These are phyloP conservation scores for Spinus olivaceus DNA, from an alignment of 2,797 vertebrate species.

Conservation along the genomic window DNA sequence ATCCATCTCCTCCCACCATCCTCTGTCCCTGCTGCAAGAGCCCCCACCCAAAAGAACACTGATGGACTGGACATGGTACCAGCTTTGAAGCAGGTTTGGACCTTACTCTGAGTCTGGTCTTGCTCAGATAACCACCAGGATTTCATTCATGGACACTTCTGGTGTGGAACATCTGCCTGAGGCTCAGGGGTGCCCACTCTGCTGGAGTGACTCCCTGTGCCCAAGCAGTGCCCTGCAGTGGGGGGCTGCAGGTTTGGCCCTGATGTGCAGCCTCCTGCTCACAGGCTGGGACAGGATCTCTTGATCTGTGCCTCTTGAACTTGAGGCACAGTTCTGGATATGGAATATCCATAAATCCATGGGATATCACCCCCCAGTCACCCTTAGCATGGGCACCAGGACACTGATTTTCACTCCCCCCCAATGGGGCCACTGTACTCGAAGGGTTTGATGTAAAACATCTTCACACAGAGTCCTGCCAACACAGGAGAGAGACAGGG, in stretches of 20 bases:
- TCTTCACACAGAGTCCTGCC: slow-evolving; percentile 76
- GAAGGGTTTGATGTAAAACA: slow-evolving; percentile 74
- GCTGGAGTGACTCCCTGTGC: too few species aligned
- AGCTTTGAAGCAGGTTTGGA: neutral
- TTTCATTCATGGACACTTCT: neutral
- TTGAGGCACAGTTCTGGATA: slow-evolving; percentile 76
- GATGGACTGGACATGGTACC: fast-evolving
- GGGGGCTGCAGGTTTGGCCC: neutral
- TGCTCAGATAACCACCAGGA: neutral
- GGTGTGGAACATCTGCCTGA: neutral
- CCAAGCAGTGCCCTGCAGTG: neutral
- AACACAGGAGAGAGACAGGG: neutral
- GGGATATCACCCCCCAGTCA: slow-evolving; percentile 65
- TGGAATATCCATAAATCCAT: slow-evolving; percentile 42
- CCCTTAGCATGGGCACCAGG: slow-evolving; percentile 70
- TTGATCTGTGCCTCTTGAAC: too few species aligned
- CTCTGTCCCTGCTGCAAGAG: neutral
- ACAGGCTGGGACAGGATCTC: slow-evolving; percentile 46
- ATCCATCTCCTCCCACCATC: neutral
- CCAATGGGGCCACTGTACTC: slow-evolving; percentile 44
- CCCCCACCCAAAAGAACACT: fast-evolving
- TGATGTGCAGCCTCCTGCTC: neutral
- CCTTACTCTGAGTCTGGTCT: neutral
- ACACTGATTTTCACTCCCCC: slow-evolving; percentile 71
- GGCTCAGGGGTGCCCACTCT: neutral